These are phyloP conservation scores for Drosophila picticornis DNA, from an alignment of 2,888 invertebrate genomes.

Conservation along the genomic window DNA sequence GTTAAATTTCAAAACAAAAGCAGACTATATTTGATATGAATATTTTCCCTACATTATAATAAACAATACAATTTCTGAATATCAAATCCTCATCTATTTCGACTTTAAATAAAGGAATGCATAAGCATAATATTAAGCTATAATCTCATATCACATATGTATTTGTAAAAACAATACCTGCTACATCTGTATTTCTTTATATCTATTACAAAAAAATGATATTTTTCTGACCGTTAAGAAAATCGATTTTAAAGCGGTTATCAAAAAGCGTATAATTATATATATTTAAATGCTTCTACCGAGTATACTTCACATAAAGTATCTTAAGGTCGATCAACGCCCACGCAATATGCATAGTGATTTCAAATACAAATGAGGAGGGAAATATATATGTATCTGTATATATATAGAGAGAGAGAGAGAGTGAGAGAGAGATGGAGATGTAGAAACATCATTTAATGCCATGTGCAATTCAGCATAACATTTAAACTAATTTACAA, in stretches of 20 bases:
- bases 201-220: not conserved
- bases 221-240: slow-evolving; percentile 12
- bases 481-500: slow-evolving; percentile 79
- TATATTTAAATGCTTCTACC: slow-evolving; percentile 44
- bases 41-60: not conserved
- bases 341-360: slow-evolving; percentile 39
- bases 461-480: slow-evolving; percentile 19
- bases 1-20: not conserved
- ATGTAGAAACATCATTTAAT: slow-evolving; percentile 8
- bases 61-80: not conserved
- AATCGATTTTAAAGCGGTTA: slow-evolving; percentile 4
- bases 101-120: not conserved
- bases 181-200: not conserved
- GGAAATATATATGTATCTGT: not conserved
- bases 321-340: slow-evolving; percentile 57
- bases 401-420: not conserved
- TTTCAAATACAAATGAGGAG: slow-evolving; percentile 47
- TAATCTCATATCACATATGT: slow-evolving; percentile 1
- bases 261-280: slow-evolving; percentile 57
- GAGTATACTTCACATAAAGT: slow-evolving; percentile 44
- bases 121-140: not conserved
- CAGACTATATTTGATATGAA: not conserved
- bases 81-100: not conserved
- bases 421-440: not conserved
- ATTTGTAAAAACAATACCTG: not conserved